These are phyloP conservation scores for Stichodactyla helianthus DNA, from an alignment of 64 coral and sea anemone genomes.

Conservation along the genomic window DNA sequence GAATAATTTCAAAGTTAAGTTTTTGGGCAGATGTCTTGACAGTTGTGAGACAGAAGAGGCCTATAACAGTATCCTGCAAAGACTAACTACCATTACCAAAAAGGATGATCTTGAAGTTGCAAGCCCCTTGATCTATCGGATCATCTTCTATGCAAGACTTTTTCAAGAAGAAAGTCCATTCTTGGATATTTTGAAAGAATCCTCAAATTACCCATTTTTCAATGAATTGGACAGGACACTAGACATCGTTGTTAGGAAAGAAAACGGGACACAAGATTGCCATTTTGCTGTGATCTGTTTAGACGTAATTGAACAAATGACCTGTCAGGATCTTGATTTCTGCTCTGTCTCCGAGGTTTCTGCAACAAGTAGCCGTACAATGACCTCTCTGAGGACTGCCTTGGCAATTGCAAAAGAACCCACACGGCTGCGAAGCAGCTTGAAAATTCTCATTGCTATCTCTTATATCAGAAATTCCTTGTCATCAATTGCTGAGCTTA, in stretches of 20 bases:
- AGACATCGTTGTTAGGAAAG: not conserved
- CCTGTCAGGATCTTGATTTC: not conserved
- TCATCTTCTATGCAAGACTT: not conserved
- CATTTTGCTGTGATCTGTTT: not conserved
- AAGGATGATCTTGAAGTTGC: not conserved
- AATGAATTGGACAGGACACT: not conserved
- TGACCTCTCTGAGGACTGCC: slow-evolving; percentile 43
- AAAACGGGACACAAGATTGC: not conserved
- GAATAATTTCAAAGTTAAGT: not conserved
- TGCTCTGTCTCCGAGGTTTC: not conserved
- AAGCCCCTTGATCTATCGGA: not conserved
- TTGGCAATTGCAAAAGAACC: slow-evolving; percentile 12
- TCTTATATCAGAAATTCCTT: not conserved
- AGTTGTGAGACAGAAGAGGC: not conserved
- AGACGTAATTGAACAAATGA: slow-evolving; percentile 41
- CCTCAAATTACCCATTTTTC: not conserved
- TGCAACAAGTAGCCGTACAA: slow-evolving; percentile 37
- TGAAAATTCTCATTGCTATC: not conserved
- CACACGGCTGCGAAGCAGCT: not conserved
- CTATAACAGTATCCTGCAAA: not conserved
- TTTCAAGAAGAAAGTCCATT: not conserved
- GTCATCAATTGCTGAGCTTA: not conserved
- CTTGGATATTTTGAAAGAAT: not conserved
- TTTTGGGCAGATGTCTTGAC: not conserved
- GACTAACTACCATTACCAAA: too few species aligned